Base-by-base conservation (phyloP, 2,888 invertebrate species). In the Stegophylla sp. region DNA sequence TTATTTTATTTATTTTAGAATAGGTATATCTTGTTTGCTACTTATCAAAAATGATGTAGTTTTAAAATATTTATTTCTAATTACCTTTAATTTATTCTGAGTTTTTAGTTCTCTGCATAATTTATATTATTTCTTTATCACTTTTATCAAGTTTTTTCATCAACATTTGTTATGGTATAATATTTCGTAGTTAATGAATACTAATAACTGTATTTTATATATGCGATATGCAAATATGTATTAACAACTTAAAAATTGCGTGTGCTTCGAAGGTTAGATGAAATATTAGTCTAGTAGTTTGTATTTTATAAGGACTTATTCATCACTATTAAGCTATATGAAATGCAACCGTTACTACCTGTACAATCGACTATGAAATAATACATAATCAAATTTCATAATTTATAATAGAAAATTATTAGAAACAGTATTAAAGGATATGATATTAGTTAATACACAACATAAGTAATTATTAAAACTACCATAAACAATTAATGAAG, bases 311-410 rank as follows among this genome's bases (percentile, higher is more conserved):
- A 45, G 43, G 66, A 67, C 66, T 45, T 64, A 26, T 67, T 67
- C 45, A 45, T 67, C 66, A 67, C n/a, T n/a, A 53, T 53, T 15
- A 43, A 53, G 20, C 2, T 20, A 0, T 28, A 17, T 48, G n/a
- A 69, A 69, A 69, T 48, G 28, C 12, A 53, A 34, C 10, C 20
- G 15, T 56, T 43, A 66, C 15, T 43, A 45, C 43, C 43, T 20
- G 26, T 56, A 72, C 4, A 71, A 41, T 34, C 7, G 56, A 28
- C 28, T 56, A 17, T 72, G 41, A 43, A 72, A 10, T 61, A 28
- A 1, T 61, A 74, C 63, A 74, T 74, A 74, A 48, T 74, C 73
- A 73, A 73, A 61, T 59, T 73, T 28, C 61, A 45, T 61, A 15
- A 61, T 45, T 61, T 73, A 26, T 12, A 61, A 73, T 73, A 45